A percentile compares a stretch with the other conserved stretches of the same genome.
phyloP scores from a whole-genome alignment of 2,797 vertebrate genomes.

The Podarcis lilfordi region DNA sequence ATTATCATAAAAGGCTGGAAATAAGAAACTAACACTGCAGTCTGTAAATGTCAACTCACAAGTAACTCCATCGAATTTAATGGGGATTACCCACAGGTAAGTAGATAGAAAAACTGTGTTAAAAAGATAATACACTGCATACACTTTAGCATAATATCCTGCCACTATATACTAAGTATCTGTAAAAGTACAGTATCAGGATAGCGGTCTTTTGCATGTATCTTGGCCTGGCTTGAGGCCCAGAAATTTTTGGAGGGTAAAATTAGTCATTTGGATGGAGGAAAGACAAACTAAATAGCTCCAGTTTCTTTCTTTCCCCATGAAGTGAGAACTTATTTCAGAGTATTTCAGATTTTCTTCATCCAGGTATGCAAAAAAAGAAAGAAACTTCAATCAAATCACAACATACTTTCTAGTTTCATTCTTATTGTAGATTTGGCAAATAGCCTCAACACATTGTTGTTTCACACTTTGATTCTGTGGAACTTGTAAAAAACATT shows the following conservation, averaged over 20 bases:
- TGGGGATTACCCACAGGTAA: too few species aligned
- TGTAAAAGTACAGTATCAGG: not conserved
- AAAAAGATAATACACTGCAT: not conserved
- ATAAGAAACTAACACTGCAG: too few species aligned
- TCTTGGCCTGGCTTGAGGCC: not conserved
- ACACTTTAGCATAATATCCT: not conserved
- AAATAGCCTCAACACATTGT: not conserved
- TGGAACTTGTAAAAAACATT: conserved; percentile 12
- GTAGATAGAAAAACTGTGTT: too few species aligned
- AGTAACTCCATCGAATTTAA: too few species aligned
- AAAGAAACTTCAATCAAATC: not conserved
- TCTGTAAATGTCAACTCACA: too few species aligned
- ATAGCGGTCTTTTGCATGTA: not conserved
- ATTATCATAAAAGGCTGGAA: too few species aligned
- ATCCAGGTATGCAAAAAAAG: not conserved
- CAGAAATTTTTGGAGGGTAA: conserved; percentile 1
- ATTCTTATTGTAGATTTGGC: not conserved
- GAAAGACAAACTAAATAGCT: not conserved
- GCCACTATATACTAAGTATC: not conserved
- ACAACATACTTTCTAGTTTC: not conserved
- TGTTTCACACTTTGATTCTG: not conserved
- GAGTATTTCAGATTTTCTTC: not conserved
- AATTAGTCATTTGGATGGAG: not conserved
- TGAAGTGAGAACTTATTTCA: not conserved
- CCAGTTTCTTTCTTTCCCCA: not conserved